Evolutionary conservation across 2,888 invertebrate genomes (phyloP).

Genomic region (Smittia aterrima): DNA sequence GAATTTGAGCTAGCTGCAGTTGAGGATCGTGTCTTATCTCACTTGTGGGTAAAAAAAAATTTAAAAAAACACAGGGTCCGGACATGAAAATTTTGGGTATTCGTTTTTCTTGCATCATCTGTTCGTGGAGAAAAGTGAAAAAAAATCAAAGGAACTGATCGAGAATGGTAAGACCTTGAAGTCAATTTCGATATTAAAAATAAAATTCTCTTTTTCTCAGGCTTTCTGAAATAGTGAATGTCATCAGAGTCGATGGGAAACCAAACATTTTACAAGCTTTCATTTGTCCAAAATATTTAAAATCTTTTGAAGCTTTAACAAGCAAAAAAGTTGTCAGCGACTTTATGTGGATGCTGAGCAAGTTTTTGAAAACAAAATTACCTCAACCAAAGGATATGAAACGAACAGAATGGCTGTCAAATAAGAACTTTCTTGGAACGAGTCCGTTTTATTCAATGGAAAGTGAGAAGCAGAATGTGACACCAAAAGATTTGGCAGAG

Average conservation of each 20-base stretch:
- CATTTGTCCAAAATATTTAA: slow-evolving; percentile 63
- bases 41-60: slow-evolving; percentile 50
- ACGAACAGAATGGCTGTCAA: slow-evolving; percentile 5
- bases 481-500: slow-evolving; percentile 51
- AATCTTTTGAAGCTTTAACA: slow-evolving; percentile 55
- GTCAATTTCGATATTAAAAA: not conserved
- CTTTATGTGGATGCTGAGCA: slow-evolving; percentile 57
- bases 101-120: slow-evolving; percentile 55
- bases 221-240: slow-evolving; percentile 59
- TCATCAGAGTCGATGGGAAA: slow-evolving; percentile 60
- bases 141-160: not conserved
- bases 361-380: slow-evolving; percentile 55
- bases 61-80: slow-evolving; percentile 61
- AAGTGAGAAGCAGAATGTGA: not conserved
- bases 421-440: slow-evolving; percentile 52
- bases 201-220: not conserved
- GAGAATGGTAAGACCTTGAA: slow-evolving; percentile 17
- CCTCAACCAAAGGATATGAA: slow-evolving; percentile 47
- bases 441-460: slow-evolving; percentile 59
- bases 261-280: slow-evolving; percentile 54
- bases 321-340: slow-evolving; percentile 56
- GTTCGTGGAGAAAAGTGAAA: slow-evolving; percentile 53
- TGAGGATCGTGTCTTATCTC: slow-evolving; percentile 60
- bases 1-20: slow-evolving; percentile 60
- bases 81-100: slow-evolving; percentile 45